Percentiles rank a stretch among this genome's conserved stretches.
Conservation (phyloP, 1,140 invertebrate species). For the Orussus abietinus region DNA sequence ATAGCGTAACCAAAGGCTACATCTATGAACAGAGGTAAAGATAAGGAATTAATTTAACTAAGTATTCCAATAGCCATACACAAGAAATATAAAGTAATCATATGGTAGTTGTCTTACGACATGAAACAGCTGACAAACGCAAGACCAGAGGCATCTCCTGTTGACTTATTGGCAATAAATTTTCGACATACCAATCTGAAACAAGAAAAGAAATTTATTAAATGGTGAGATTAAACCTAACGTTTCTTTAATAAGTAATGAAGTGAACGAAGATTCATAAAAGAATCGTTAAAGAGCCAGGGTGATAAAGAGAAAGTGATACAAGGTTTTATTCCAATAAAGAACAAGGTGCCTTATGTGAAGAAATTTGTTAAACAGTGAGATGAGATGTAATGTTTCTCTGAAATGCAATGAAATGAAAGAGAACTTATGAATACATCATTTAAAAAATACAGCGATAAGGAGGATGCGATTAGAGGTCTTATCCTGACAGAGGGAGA, state of each 20-base stretch:
- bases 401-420: constrained; percentile 5
- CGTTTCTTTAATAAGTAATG: constrained; percentile 39
- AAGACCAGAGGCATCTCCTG: constrained; percentile 66
- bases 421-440: constrained; percentile 3
- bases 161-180: constrained; percentile 63
- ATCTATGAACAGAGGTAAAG: constrained; percentile 42
- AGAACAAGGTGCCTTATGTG: constrained; percentile 10
- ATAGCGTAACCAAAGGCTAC: constrained; percentile 67
- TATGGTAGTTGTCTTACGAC: no score
- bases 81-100: constrained; percentile 28
- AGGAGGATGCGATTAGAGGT: no score
- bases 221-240: constrained; percentile 5
- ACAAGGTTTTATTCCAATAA: constrained; percentile 9
- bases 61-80: constrained; percentile 7
- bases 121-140: constrained; percentile 73
- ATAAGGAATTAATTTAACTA: constrained; percentile 13
- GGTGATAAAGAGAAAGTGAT: constrained; percentile 8
- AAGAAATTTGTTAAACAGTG: not conserved
- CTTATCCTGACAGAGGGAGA: no score
- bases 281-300: no score
- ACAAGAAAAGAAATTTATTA: constrained; percentile 35
- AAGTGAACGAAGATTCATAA: no score
- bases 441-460: constrained; percentile 21
- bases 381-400: constrained; percentile 4
- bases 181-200: constrained; percentile 66